Evolutionary conservation across 2,797 vertebrate genomes (phyloP).

Genomic region (Myotis planiceps): DNA sequence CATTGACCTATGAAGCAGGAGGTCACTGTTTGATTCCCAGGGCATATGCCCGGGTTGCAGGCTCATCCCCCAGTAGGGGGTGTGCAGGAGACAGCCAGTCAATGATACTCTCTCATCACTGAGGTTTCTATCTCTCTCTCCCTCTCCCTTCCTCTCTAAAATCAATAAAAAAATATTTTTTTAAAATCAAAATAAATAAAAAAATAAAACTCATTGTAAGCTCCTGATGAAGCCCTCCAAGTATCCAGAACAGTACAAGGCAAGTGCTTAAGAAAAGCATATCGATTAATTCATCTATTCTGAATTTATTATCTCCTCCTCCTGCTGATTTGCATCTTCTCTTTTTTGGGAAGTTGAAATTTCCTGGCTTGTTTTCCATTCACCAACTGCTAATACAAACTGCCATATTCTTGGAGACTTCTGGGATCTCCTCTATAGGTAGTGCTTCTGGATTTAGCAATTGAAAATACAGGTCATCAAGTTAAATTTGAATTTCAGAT

Average conservation of each 20-base stretch:
- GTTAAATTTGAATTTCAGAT: slow-evolving; percentile 39
- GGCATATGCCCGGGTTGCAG: too few relatives aligned
- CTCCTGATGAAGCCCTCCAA: neutral
- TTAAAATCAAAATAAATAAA: too few relatives aligned
- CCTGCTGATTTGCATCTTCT: neutral
- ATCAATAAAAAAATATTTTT: too few relatives aligned
- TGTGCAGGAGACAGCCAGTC: too few relatives aligned
- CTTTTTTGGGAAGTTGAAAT: neutral
- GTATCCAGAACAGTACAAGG: neutral
- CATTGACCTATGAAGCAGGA: neutral
- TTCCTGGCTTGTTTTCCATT: neutral
- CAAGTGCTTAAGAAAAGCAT: neutral
- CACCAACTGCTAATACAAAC: neutral
- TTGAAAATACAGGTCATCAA: neutral
- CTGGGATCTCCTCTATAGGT: neutral
- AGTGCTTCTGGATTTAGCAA: neutral
- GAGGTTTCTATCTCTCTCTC: too few relatives aligned
- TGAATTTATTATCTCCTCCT: neutral
- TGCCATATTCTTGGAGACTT: neutral
- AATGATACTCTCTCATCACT: too few relatives aligned
- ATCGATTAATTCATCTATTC: neutral
- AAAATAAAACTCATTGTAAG: neutral
- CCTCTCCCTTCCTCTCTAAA: too few relatives aligned
- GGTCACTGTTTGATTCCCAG: neutral
- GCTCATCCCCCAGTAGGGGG: too few relatives aligned